Evolutionary conservation across 2,888 invertebrate species (phyloP).

Genomic region (Tetragnatha montana): DNA sequence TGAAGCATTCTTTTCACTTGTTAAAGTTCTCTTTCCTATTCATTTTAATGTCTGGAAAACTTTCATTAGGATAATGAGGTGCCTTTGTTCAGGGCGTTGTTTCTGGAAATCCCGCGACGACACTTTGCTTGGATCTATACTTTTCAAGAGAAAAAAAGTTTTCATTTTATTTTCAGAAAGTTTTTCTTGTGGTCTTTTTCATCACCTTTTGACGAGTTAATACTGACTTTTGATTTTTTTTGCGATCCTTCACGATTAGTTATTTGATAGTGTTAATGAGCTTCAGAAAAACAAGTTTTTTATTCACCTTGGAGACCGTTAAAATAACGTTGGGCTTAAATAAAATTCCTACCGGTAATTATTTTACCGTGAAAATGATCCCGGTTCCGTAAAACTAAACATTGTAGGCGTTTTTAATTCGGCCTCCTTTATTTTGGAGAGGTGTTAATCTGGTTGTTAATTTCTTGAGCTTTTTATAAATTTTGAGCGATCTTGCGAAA

Average conservation of each 20-base stretch:
- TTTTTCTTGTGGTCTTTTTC: conserved; percentile 8
- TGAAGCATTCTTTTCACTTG: conserved; percentile 25
- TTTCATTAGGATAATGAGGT: conserved; percentile 62
- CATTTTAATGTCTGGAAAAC: conserved; percentile 35
- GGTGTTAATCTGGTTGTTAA: neutral
- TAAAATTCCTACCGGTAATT: neutral
- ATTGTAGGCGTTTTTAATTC: neutral
- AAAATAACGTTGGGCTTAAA: neutral
- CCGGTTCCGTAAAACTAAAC: neutral
- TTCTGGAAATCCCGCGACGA: conserved; percentile 41
- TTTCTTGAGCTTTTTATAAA: neutral
- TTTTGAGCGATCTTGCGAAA: neutral
- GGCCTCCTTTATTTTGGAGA: neutral
- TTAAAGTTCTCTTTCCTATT: conserved; percentile 14
- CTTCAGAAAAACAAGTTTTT: neutral
- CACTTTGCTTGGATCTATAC: conserved; percentile 14
- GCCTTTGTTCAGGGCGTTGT: conserved; percentile 44
- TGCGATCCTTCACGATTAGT: neutral
- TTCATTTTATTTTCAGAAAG: neutral
- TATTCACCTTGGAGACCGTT: neutral
- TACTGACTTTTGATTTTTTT: conserved; percentile 11
- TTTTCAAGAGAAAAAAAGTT: neutral
- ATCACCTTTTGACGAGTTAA: conserved; percentile 30
- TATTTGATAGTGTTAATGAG: conserved; percentile 36
- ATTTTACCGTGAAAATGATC: neutral